phyloP scores from a whole-genome alignment of 2,113 vertebrate genomes.

The Petrocephalus microphthalmus region DNA sequence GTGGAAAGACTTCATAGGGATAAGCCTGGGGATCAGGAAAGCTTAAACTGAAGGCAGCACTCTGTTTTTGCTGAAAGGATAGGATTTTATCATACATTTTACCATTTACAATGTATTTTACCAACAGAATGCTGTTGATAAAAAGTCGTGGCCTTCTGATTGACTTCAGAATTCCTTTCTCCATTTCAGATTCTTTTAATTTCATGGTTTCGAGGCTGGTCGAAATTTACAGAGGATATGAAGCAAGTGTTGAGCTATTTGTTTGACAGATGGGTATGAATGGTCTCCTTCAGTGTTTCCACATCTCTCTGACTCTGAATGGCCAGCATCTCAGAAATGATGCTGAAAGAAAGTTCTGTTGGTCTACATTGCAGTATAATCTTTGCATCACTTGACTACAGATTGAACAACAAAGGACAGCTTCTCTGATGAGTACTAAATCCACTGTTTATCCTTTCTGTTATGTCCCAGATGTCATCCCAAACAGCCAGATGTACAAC shows the following conservation, averaged over 20 bases:
- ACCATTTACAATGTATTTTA: background rate
- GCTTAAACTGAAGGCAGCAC: background rate
- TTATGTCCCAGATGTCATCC: background rate
- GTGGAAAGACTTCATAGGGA: background rate
- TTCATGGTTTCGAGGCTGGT: background rate
- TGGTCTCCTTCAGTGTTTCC: background rate
- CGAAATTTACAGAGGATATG: background rate
- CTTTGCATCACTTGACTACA: background rate
- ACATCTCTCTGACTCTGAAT: background rate
- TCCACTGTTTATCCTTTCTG: background rate
- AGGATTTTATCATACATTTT: background rate
- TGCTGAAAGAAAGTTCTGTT: background rate
- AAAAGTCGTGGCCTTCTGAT: background rate
- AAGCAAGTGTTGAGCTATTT: background rate
- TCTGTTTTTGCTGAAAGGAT: background rate
- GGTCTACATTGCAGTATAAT: background rate
- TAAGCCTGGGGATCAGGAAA: background rate
- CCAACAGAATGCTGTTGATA: background rate
- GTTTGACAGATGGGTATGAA: background rate
- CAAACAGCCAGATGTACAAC: background rate
- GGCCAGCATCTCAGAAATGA: too few species aligned
- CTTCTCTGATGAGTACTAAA: background rate
- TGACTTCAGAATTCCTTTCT: background rate
- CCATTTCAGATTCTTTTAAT: background rate
- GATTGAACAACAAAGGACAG: background rate